Evolutionary conservation across 2,113 vertebrate genomes (phyloP).

Genomic region (Phyllostomus hastatus): DNA sequence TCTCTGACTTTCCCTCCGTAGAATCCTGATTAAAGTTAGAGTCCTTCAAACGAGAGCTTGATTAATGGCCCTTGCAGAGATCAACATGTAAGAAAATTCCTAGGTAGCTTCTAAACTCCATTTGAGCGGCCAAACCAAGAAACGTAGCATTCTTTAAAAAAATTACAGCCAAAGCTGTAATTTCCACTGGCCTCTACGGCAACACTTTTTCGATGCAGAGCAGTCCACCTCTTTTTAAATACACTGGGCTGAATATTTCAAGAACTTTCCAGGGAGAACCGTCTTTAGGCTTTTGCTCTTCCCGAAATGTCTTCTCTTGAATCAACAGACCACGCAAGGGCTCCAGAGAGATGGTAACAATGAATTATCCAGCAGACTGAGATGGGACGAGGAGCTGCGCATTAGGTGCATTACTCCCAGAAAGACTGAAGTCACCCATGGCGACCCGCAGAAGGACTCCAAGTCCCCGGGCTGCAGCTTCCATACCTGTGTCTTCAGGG

Average conservation of each 20-base stretch:
- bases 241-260: background rate
- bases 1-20: conserved; percentile 33
- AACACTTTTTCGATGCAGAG: background rate
- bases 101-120: conserved; percentile 32
- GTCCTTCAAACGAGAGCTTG: conserved; percentile 16
- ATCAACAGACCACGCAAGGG: background rate
- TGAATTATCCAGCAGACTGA: background rate
- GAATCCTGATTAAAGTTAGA: conserved; percentile 15
- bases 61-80: conserved; percentile 38
- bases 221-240: background rate
- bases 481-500: background rate
- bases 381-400: background rate
- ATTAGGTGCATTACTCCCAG: background rate
- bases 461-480: background rate
- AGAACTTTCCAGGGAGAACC: background rate
- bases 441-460: background rate
- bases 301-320: background rate
- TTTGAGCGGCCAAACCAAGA: background rate
- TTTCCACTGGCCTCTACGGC: background rate
- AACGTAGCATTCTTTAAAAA: background rate
- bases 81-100: conserved; percentile 29
- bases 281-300: background rate
- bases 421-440: background rate
- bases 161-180: background rate
- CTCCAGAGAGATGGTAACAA: background rate